These are phyloP conservation scores for Rhinella marina DNA, from an alignment of 2,797 vertebrate genomes.

Conservation along the genomic window DNA sequence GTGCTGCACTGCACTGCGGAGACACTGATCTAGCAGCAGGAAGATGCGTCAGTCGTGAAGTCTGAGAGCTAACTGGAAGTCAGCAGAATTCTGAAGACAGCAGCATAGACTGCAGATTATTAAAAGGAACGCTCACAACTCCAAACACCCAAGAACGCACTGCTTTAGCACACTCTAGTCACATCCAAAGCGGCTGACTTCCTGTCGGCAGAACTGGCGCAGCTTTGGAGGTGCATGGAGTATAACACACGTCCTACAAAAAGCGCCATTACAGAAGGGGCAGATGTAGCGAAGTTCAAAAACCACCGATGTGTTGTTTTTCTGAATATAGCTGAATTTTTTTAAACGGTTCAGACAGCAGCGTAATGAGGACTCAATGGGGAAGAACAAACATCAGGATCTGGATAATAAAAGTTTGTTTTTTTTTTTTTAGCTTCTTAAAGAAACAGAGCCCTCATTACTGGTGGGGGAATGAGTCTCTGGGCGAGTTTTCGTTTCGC, in stretches of 20 bases:
- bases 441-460: neutral
- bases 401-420: neutral
- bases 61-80: neutral
- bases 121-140: too few species aligned
- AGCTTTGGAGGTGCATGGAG: neutral
- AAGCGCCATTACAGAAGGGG: neutral
- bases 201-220: neutral
- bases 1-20: neutral
- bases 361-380: neutral
- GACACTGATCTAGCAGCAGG: neutral
- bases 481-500: slow-evolving; percentile 2
- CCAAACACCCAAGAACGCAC: too few species aligned
- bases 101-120: too few species aligned
- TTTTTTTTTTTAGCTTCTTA: neutral
- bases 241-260: neutral
- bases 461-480: neutral
- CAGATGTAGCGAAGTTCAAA: neutral
- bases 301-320: neutral
- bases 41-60: too few species aligned
- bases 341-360: neutral
- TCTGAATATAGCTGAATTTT: neutral
- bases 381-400: neutral
- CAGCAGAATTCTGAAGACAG: neutral
- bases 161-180: neutral
- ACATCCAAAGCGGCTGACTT: neutral